Evolutionary conservation across 1,140 invertebrate species (phyloP), one percentile per base, ranked within the genome.

Genomic region (Leptopilina boulardi): DNA sequence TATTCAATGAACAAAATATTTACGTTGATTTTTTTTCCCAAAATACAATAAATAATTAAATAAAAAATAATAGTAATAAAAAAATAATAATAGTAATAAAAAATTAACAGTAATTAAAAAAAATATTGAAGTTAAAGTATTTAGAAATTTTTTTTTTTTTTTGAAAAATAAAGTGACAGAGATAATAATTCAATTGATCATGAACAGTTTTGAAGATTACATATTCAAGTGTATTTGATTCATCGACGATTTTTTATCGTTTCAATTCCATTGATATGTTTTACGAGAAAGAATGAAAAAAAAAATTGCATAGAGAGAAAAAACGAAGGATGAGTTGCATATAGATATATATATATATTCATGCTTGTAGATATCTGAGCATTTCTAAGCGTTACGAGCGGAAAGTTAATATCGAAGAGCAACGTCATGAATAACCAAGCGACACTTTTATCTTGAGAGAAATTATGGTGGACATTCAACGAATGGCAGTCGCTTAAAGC

Each of bases 331-430:
- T 34, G 13, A 66, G 59, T 66, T 66, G 26, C 59, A 30, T 66
- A 66, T 15, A 66, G 30, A 66, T 66, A 34, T 23, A 34, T n/a
- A 30, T 66, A 66, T 15, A 66, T 66, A 66, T 66, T 66, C 59
- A 34, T n/a, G 59, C 26, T 13, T n/a, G 59, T 8, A 66, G 59
- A 66, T 66, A 66, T 66, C 26, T 34, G 15, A 23, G 59, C 15
- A 34, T 34, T n/a, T 30, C 11, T 66, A 66, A 30, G 26, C 21
- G 59, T 66, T 66, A 66, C 59, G 59, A 34, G 59, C 26, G 26
- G 23, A 26, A 66, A 66, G 59, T 66, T 66, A 66, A 66, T 66
- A 66, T 66, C 59, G 59, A 66, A 66, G 59, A 66, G 59, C 59
- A 66, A n/a, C 11, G 59, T 66, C 59, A 66, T 66, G 59, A 66